phyloP scores from a whole-genome alignment of 2,113 vertebrate genomes.

The Notiomystis cincta region DNA sequence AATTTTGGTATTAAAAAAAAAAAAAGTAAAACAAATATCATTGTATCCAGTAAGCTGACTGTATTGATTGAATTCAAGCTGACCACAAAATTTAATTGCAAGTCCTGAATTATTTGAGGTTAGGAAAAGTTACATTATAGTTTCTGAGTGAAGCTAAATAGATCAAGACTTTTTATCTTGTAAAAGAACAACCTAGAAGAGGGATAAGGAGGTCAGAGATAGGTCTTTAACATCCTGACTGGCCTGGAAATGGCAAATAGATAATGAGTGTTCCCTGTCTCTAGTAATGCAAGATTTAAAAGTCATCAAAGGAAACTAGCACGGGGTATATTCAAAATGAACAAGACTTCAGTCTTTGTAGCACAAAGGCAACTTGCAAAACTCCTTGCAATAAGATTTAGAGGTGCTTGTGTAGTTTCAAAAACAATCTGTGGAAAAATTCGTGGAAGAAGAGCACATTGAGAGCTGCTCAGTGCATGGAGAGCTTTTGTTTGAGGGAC shows the following conservation, averaged over 20 bases:
- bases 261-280: background rate
- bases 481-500: background rate
- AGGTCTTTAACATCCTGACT: constrained; percentile 2
- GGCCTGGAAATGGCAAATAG: background rate
- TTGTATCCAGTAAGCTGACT: background rate
- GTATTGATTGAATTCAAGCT: background rate
- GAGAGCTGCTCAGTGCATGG: background rate
- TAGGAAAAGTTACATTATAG: constrained; percentile 22
- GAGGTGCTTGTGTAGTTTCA: background rate
- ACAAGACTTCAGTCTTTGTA: background rate
- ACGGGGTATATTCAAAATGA: background rate
- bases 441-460: background rate
- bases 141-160: constrained; percentile 35
- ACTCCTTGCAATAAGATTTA: background rate
- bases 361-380: background rate
- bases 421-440: background rate
- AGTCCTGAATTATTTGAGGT: constrained; percentile 30
- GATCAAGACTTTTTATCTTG: constrained; percentile 19
- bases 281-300: background rate
- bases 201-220: background rate
- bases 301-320: background rate
- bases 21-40: background rate
- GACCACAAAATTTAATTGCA: constrained; percentile 37
- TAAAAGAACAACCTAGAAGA: background rate
- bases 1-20: background rate